Conservation (phyloP, 2,888 invertebrate species). For the Mythimna impura region DNA sequence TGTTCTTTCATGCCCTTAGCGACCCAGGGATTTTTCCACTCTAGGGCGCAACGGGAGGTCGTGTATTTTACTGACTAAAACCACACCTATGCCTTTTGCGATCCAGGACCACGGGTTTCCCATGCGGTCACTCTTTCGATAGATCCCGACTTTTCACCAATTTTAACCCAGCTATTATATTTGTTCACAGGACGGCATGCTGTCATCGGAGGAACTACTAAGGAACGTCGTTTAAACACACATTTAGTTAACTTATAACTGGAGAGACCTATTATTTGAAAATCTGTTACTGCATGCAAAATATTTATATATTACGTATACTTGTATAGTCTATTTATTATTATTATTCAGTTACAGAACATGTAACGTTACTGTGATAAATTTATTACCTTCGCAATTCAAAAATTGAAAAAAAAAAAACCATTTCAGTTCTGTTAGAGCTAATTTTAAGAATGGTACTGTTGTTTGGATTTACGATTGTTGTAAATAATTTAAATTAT, state of each 20-base stretch:
- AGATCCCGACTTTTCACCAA: too few relatives aligned
- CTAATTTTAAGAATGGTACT: constrained; percentile 61
- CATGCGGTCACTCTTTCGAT: too few relatives aligned
- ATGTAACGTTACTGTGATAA: constrained; percentile 86
- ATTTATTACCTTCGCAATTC: constrained; percentile 67
- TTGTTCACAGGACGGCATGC: constrained; percentile 89
- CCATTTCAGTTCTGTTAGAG: constrained; percentile 46
- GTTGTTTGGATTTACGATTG: constrained; percentile 68
- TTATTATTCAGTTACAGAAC: constrained; percentile 68
- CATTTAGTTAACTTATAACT: constrained; percentile 63
- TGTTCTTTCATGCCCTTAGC: too few relatives aligned
- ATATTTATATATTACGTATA: constrained; percentile 62
- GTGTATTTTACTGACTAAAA: too few relatives aligned
- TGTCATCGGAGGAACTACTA: constrained; percentile 90
- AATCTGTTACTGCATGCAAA: constrained; percentile 69
- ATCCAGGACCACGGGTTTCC: too few relatives aligned
- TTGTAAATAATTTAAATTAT: constrained; percentile 82
- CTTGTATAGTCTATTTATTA: constrained; percentile 66
- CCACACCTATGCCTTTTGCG: too few relatives aligned
- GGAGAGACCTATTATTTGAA: constrained; percentile 69
- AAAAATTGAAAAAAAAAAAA: constrained; percentile 65
- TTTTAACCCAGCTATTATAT: not conserved
- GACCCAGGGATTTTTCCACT: too few relatives aligned
- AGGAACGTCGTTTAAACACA: constrained; percentile 83
- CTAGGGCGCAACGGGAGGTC: too few relatives aligned